These are phyloP conservation scores for Rotaria sp. DNA, from an alignment of 2,888 invertebrate genomes.

Conservation along the genomic window DNA sequence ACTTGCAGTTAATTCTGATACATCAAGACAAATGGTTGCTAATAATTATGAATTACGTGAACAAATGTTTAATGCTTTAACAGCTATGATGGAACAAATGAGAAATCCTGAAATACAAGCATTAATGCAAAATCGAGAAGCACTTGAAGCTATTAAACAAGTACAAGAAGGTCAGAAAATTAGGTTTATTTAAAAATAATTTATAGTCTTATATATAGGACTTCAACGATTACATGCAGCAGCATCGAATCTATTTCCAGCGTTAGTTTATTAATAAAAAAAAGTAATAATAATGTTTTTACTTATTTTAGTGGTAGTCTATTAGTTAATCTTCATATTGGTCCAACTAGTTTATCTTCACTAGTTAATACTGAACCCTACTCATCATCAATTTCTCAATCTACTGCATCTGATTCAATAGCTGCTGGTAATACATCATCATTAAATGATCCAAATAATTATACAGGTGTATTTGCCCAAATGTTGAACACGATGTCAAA, in stretches of 20 bases:
- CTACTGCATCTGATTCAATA: background rate
- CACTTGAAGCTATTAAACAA: constrained; percentile 81
- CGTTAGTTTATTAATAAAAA: constrained; percentile 42
- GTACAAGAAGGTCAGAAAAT: constrained; percentile 71
- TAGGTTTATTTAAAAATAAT: background rate
- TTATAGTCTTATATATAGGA: background rate
- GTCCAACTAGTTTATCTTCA: constrained; percentile 42
- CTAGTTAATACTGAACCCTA: constrained; percentile 47
- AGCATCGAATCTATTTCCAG: constrained; percentile 61
- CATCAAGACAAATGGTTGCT: constrained; percentile 67
- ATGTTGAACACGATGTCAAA: constrained; percentile 41
- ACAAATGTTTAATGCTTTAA: constrained; percentile 39
- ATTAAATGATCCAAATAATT: constrained; percentile 30
- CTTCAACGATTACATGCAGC: constrained; percentile 75
- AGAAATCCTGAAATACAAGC: constrained; percentile 78
- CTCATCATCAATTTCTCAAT: background rate
- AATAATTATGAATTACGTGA: constrained; percentile 60
- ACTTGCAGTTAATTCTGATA: constrained; percentile 74
- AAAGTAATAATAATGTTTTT: background rate
- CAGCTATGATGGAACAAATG: constrained; percentile 50
- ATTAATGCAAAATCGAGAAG: constrained; percentile 84
- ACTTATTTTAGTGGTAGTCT: constrained; percentile 40
- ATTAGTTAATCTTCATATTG: constrained; percentile 36
- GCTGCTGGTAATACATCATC: background rate
- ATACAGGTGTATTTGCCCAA: constrained; percentile 33